phyloP scores from a whole-genome alignment of 2,797 vertebrate species.

The Acropternis orthonyx region DNA sequence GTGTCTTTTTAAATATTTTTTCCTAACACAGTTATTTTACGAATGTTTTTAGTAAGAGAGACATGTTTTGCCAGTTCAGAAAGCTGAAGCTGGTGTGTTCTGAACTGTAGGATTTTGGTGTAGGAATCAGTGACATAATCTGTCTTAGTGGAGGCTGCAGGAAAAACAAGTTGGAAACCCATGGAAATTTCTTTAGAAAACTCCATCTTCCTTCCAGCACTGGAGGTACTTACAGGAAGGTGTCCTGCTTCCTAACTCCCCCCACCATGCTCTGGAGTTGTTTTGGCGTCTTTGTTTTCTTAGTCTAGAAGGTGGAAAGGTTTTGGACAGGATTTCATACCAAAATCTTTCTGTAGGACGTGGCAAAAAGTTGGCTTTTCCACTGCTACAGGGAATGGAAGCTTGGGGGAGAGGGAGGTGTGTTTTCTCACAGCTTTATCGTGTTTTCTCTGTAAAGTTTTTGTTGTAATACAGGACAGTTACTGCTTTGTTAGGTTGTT shows the following conservation, averaged over 20 bases:
- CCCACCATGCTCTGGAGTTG: background rate
- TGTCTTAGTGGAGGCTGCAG: background rate
- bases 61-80: background rate
- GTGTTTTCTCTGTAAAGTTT: background rate
- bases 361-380: background rate
- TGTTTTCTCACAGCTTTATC: background rate
- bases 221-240: background rate
- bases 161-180: background rate
- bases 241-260: background rate
- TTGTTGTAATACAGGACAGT: background rate
- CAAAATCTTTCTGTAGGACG: background rate
- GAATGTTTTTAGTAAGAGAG: background rate
- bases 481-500: background rate
- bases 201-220: background rate
- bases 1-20: background rate
- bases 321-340: background rate
- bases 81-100: background rate
- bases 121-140: background rate
- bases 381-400: background rate
- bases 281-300: background rate
- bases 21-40: background rate
- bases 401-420: background rate
- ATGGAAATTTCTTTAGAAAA: background rate
- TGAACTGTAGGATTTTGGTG: background rate
- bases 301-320: background rate